phyloP scores from a whole-genome alignment of 2,888 invertebrate genomes.

The Acronicta alni region DNA sequence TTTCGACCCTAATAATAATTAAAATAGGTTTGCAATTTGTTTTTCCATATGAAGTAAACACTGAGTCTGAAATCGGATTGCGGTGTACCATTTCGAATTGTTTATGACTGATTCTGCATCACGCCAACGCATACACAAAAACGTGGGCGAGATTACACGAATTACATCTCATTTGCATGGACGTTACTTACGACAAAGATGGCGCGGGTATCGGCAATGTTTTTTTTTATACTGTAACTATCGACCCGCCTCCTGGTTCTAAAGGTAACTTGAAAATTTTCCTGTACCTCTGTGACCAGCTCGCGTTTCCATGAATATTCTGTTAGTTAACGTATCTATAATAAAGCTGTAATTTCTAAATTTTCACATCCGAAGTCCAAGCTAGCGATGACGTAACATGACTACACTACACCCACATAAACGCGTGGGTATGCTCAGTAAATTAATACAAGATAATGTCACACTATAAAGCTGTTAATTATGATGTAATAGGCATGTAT shows the following conservation, averaged over 20 bases:
- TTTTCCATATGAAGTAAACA: no score
- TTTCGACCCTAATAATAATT: no score
- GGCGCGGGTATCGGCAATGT: not conserved
- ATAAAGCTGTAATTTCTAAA: constrained; percentile 9
- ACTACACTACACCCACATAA: constrained; percentile 22
- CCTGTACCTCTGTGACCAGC: no score
- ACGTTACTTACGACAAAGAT: constrained; percentile 5
- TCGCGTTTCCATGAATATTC: constrained; percentile 7
- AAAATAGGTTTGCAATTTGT: no score
- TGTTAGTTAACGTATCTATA: constrained; percentile 8
- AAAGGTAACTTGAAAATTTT: no score
- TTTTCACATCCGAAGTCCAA: constrained; percentile 2
- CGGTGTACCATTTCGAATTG: constrained; percentile 22
- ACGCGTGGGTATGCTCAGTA: constrained; percentile 23
- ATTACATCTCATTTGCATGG: constrained; percentile 29
- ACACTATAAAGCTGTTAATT: not conserved
- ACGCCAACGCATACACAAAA: constrained; percentile 15
- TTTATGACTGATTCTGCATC: constrained; percentile 30
- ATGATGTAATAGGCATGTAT: not conserved
- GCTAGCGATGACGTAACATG: not conserved
- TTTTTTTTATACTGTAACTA: no score
- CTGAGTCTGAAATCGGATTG: constrained; percentile 7
- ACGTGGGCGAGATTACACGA: constrained; percentile 27
- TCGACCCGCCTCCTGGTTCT: no score
- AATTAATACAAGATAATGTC: constrained; percentile 10